Percentiles rank a stretch among this genome's conserved stretches.
Conservation (phyloP, 1,140 invertebrate species). For the Drosophila funebris region DNA sequence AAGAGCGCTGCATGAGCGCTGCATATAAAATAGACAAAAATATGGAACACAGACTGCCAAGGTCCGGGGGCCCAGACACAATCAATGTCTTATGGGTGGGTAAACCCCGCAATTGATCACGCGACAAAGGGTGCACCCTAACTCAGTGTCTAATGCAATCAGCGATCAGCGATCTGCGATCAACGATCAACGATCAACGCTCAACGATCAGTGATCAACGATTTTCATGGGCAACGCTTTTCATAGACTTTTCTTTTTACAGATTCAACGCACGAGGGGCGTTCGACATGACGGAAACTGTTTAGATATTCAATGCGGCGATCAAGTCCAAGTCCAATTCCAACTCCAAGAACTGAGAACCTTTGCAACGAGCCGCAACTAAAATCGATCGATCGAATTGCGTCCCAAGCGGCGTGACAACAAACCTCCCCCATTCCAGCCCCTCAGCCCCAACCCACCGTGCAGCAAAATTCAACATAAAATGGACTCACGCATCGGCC, state of each 20-base stretch:
- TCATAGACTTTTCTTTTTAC: slow-evolving; percentile 29
- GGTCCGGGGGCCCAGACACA: neutral
- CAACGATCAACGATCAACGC: too few species aligned
- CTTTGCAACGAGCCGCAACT: slow-evolving; percentile 41
- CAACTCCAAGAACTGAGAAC: slow-evolving; percentile 40
- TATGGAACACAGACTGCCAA: slow-evolving; percentile 28
- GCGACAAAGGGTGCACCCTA: slow-evolving; percentile 32
- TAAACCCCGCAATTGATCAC: slow-evolving; percentile 51
- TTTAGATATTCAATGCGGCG: slow-evolving; percentile 65
- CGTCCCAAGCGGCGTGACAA: slow-evolving; percentile 33
- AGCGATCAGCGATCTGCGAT: neutral
- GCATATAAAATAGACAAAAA: slow-evolving; percentile 58
- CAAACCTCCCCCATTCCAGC: neutral
- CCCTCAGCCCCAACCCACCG: neutral
- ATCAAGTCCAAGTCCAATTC: slow-evolving; percentile 18
- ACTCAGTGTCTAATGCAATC: slow-evolving; percentile 56
- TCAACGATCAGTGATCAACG: neutral
- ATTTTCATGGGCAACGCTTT: slow-evolving; percentile 51
- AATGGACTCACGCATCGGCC: slow-evolving; percentile 94
- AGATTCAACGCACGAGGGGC: slow-evolving; percentile 66
- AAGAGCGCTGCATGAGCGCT: slow-evolving; percentile 34
- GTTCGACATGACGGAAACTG: slow-evolving; percentile 69
- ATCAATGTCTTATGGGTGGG: neutral
- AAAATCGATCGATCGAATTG: slow-evolving; percentile 55
- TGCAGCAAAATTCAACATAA: neutral